Percentiles rank a stretch among this genome's conserved stretches.
Evolutionary conservation across 2,888 invertebrate genomes (phyloP).

Genomic region (Aricia artaxerxes): DNA sequence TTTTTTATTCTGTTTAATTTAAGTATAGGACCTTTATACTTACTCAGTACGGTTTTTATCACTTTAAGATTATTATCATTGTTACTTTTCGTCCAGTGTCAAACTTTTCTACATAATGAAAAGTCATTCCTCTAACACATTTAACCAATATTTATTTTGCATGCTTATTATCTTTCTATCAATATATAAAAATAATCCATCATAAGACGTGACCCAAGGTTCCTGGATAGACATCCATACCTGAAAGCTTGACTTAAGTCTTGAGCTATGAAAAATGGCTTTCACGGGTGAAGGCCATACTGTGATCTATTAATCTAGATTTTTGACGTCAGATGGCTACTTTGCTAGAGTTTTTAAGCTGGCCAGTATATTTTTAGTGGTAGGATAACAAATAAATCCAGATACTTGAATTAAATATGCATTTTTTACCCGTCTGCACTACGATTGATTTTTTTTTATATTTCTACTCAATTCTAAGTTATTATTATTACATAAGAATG

Average conservation of each 20-base stretch:
- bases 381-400: no score
- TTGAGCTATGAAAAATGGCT: slow-evolving; percentile 16
- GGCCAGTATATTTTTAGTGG: not conserved
- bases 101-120: no score
- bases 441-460: no score
- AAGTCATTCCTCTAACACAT: not conserved
- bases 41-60: no score
- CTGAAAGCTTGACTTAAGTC: not conserved
- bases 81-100: no score
- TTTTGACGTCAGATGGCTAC: not conserved
- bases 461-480: no score
- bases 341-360: not conserved
- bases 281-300: not conserved
- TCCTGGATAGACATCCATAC: not conserved
- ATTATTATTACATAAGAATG: no score
- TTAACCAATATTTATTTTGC: not conserved
- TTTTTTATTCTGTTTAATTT: no score
- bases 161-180: not conserved
- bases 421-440: no score
- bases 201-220: not conserved
- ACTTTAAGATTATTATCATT: no score
- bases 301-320: slow-evolving; percentile 20
- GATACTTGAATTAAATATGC: no score
- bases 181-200: not conserved
- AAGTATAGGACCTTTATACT: no score